Conservation (phyloP, 2,797 vertebrate species). For the Pterois miles region DNA sequence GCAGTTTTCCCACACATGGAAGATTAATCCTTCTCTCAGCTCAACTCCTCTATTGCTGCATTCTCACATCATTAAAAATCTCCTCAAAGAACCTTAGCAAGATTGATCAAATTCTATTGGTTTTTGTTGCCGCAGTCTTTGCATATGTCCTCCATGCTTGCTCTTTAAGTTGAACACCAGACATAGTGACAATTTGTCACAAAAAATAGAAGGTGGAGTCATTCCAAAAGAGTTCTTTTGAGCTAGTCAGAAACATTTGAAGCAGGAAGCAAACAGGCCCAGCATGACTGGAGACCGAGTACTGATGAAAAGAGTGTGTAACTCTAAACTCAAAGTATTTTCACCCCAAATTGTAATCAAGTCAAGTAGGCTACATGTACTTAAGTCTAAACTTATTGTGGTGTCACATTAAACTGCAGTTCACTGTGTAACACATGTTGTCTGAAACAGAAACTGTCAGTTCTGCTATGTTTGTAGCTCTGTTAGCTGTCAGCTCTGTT, state of each 20-base stretch:
- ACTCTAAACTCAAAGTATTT: too few relatives aligned
- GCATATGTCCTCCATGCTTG: neutral
- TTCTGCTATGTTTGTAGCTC: too few relatives aligned
- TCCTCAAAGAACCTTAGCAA: neutral
- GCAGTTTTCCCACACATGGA: constrained; percentile 6
- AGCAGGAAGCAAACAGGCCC: neutral
- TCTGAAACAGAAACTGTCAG: too few relatives aligned
- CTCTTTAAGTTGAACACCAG: neutral
- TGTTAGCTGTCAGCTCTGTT: too few relatives aligned
- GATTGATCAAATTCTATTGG: neutral
- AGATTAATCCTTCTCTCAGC: constrained; percentile 4
- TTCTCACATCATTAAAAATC: neutral
- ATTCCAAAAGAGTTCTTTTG: neutral
- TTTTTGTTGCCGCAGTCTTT: neutral
- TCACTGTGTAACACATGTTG: too few relatives aligned
- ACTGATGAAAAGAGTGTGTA: too few relatives aligned
- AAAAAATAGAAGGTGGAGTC: constrained; percentile 6
- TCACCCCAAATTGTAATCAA: too few relatives aligned
- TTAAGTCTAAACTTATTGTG: too few relatives aligned
- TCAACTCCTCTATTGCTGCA: neutral
- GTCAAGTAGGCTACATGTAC: too few relatives aligned
- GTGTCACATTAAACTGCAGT: too few relatives aligned
- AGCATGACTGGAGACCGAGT: neutral
- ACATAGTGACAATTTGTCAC: constrained; percentile 12
- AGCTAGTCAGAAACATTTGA: constrained; percentile 1